Evolutionary conservation across 2,113 vertebrate species (phyloP), one percentile per base, ranked within the genome.

Genomic region (Anguilla rostrata): DNA sequence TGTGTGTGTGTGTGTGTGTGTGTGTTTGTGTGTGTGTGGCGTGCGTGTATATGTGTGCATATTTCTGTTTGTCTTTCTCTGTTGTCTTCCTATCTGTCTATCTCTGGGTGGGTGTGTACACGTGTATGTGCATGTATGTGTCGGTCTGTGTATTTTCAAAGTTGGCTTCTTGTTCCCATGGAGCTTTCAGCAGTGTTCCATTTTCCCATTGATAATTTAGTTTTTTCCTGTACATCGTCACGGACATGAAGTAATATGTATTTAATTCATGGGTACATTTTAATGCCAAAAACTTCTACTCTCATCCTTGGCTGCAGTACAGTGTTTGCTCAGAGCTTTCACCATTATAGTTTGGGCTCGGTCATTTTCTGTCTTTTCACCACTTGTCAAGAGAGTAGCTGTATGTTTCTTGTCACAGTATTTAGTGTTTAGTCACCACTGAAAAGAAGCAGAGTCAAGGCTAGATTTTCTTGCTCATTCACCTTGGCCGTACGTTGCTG

Each of bases 1-100:
- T 60, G 2, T 3, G 7, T 60, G 5, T 2, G 43, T 46, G 43
- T 2, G n/a, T 40, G 14, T 4, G n/a, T 82, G 15, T 99, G 95
- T 0, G 1, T 34, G 34, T 34, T 34, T 34, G 4, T 29, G 49
- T 26, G n/a, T 60, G 34, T 34, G 96, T 34, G 34, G 34, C 1
- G 96, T 34, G 34, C 1, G 94, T 86, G 16, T 57, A 34, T 14
- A 34, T 0, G 2, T 39, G 34, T 14, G 53, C 82, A 11, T 29
- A 9, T 39, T 41, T 39, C 1, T 12, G 56, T 29, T 9, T 60
- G 11, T 56, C 39, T 4, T 60, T 14, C n/a, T 34, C 56, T 83
- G 39, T 29, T 39, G 34, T 39, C 20, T 83, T 22, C 29, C 39
- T 40, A 29, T 22, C 39, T 53, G 79, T 22, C 6, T 81, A 15